Base-by-base conservation (phyloP, 1,140 invertebrate genomes). In the Mamestra configurata region DNA sequence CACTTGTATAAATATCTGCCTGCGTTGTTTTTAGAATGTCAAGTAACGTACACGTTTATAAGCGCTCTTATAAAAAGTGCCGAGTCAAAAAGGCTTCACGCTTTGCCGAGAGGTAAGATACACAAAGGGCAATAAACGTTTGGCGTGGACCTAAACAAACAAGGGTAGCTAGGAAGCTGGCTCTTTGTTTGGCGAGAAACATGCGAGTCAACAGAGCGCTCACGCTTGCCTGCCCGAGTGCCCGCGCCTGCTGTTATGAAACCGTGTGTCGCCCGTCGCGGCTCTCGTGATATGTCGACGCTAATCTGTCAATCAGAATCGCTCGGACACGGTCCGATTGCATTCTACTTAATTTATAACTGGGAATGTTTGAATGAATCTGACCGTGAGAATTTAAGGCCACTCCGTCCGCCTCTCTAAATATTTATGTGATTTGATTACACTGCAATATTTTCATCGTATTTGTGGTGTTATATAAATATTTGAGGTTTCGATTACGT, bases 71-170 rank as follows among this genome's bases (percentile, higher is more conserved):
- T 90, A 93, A 94, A 93, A 94, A 94, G 91, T 94, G 92, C 89
- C 90, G 89, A 93, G 93, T 94, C 92, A 93, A 94, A 93, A 93
- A 93, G 92, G 89, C 90, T 93, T 93, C 88, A 92, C 93, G 93
- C 89, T 91, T 92, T 90, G 87, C 89, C 85, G 85, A 90, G 88
- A 89, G 89, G 88, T 85, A 92, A 90, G 88, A 89, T 91, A 93
- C 89, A 92, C 89, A 93, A 91, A 92, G 91, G 91, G 89, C 91
- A 92, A 92, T 89, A 91, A 92, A 92, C 89, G 92, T 93, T 93
- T 89, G 88, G 88, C 85, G 83, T 87, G 92, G 91, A 90, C 93
- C 93, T 94, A 94, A 94, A 93, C 90, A 94, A 94, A 94, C 91
- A 94, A 82, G 91, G 92, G 92, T 91, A 93, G 91, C 91, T 92